phyloP scores from a whole-genome alignment of 2,888 invertebrate genomes.

The Augochlorella aurata region DNA sequence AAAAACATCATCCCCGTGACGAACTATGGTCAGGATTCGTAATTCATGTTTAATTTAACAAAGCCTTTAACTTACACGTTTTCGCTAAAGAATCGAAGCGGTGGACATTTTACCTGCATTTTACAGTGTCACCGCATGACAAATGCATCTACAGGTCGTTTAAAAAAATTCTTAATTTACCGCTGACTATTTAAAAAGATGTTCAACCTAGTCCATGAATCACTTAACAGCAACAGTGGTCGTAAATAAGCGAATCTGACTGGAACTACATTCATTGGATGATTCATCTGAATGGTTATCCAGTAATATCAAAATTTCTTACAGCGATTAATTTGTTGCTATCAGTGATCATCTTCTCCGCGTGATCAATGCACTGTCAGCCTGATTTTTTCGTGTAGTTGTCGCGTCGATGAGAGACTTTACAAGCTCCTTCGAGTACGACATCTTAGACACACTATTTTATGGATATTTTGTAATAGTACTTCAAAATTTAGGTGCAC shows the following conservation, averaged over 20 bases:
- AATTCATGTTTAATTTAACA: too few relatives aligned
- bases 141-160: not conserved
- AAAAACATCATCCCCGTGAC: too few relatives aligned
- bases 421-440: not conserved
- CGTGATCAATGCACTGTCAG: not conserved
- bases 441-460: not conserved
- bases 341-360: not conserved
- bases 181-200: not conserved
- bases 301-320: not conserved
- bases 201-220: slow-evolving; percentile 1
- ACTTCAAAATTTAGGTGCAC: too few relatives aligned
- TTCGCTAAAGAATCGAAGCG: not conserved
- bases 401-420: not conserved
- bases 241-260: not conserved
- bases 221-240: not conserved
- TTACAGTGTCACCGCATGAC: not conserved
- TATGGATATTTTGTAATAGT: too few relatives aligned
- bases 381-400: not conserved
- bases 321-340: not conserved
- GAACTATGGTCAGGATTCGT: too few relatives aligned
- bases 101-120: not conserved
- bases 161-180: not conserved
- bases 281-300: not conserved
- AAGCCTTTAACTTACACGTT: too few relatives aligned
- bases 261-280: not conserved